These are phyloP conservation scores for Macrosteles quadrilineatus DNA, from an alignment of 1,140 invertebrate species.

Conservation along the genomic window DNA sequence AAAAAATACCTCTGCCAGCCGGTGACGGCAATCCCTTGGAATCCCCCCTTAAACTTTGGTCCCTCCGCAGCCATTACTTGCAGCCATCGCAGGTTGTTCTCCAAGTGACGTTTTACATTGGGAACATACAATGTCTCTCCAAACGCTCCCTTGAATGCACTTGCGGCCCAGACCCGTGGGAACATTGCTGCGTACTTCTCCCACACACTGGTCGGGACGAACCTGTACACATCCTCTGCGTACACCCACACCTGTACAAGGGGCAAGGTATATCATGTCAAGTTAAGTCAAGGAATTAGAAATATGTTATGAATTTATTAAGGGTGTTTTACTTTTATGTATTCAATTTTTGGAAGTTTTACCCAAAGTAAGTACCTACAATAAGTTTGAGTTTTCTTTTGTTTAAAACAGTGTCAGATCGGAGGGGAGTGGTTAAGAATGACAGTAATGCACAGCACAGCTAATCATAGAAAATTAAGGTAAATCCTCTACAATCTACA, in stretches of 20 bases:
- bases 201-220: constrained; percentile 62
- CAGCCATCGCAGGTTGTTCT: constrained; percentile 74
- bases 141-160: constrained; percentile 89
- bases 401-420: too few species aligned
- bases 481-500: too few species aligned
- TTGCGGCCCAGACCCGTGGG: constrained; percentile 87
- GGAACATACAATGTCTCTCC: constrained; percentile 73
- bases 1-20: constrained; percentile 65
- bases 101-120: constrained; percentile 63
- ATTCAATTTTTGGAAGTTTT: neutral
- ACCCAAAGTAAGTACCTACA: neutral
- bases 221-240: constrained; percentile 58
- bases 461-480: too few species aligned
- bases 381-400: too few species aligned
- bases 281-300: neutral
- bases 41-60: constrained; percentile 59
- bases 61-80: constrained; percentile 60
- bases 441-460: too few species aligned
- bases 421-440: too few species aligned
- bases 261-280: too few species aligned
- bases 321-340: neutral
- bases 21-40: constrained; percentile 63
- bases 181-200: constrained; percentile 81
- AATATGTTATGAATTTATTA: neutral
- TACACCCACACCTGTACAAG: constrained; percentile 60